phyloP scores from a whole-genome alignment of 92 coral and sea anemone species.

The Desmophyllum pertusum region DNA sequence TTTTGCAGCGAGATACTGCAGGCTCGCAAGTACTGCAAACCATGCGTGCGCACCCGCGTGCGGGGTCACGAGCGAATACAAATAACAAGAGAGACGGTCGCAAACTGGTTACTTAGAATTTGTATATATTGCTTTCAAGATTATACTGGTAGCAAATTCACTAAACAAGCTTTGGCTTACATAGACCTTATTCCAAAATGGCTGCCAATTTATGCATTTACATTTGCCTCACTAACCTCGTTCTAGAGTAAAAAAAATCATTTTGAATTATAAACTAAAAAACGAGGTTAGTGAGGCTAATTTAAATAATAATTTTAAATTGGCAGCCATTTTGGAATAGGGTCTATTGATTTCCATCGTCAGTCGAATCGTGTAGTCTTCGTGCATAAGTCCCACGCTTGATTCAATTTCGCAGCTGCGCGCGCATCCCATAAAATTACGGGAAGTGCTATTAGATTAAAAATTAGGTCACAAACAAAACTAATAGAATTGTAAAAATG shows the following conservation, averaged over 20 bases:
- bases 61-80: background rate
- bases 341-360: no score
- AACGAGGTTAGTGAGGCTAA: no score
- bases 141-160: background rate
- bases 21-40: background rate
- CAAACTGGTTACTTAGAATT: background rate
- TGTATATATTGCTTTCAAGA: background rate
- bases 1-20: background rate
- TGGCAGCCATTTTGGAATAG: no score
- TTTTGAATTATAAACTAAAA: no score
- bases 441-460: background rate
- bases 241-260: no score
- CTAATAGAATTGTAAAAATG: background rate
- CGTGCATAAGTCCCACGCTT: background rate
- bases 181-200: no score
- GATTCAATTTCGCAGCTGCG: background rate
- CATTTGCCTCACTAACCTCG: no score
- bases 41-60: background rate
- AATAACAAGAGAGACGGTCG: background rate
- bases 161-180: background rate
- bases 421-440: background rate
- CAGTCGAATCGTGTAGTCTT: no score
- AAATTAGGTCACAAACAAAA: background rate
- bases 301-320: no score
- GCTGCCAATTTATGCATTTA: no score